These are phyloP conservation scores for Pterocles gutturalis DNA, from an alignment of 2,113 vertebrate genomes.

Conservation along the genomic window DNA sequence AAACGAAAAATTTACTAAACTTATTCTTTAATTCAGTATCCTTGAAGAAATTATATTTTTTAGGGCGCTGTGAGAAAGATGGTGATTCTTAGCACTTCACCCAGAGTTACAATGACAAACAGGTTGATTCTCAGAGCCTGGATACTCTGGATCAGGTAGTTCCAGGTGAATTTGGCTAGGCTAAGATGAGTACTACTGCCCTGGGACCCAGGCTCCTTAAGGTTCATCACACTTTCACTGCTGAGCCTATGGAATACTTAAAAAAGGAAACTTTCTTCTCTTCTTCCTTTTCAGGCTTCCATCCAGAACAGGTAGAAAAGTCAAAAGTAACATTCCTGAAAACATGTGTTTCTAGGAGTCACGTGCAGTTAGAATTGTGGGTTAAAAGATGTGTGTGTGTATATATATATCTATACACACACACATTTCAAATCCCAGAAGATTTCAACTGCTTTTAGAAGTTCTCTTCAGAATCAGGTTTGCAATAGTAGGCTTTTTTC, in stretches of 20 bases:
- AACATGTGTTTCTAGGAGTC: background rate
- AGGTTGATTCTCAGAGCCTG: background rate
- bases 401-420: background rate
- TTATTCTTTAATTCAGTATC: background rate
- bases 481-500: background rate
- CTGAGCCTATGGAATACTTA: background rate
- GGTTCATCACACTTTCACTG: background rate
- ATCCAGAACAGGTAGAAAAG: background rate
- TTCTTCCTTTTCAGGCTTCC: background rate
- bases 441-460: slow-evolving; percentile 5
- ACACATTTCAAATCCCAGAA: background rate
- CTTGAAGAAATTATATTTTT: background rate
- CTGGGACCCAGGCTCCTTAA: background rate
- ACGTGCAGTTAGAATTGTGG: background rate
- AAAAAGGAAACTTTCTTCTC: background rate
- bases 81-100: background rate
- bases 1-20: background rate
- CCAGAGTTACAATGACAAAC: background rate
- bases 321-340: background rate
- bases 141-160: background rate
- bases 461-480: background rate
- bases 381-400: background rate
- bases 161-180: background rate
- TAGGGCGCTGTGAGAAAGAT: background rate
- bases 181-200: background rate